phyloP scores from a whole-genome alignment of 2,888 invertebrate genomes.

The Scaptomyza reducta region DNA sequence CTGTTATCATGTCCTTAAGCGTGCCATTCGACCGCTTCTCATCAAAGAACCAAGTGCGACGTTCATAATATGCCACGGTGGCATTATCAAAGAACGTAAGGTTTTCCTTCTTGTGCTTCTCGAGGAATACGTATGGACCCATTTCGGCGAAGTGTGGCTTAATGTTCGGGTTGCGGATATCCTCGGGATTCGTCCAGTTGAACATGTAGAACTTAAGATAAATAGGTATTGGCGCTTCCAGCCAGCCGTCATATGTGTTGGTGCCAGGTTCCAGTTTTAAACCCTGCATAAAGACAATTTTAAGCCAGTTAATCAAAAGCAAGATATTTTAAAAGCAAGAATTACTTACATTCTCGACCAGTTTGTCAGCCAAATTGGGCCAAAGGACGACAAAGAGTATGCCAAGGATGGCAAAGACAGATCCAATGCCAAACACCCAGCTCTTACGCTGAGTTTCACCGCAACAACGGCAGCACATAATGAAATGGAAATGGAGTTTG shows the following conservation, averaged over 20 bases:
- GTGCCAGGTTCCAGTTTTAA: constrained; percentile 87
- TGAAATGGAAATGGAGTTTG: constrained; percentile 12
- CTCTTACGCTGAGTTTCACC: constrained; percentile 81
- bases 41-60: constrained; percentile 90
- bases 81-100: constrained; percentile 88
- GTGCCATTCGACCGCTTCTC: constrained; percentile 89
- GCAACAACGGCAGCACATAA: constrained; percentile 82
- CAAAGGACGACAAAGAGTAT: constrained; percentile 77
- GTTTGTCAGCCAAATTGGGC: constrained; percentile 69
- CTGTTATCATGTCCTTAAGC: constrained; percentile 88
- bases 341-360: constrained; percentile 78
- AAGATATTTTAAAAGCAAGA: background rate
- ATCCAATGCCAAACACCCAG: constrained; percentile 83
- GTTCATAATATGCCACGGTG: constrained; percentile 91
- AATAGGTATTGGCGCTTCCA: constrained; percentile 92
- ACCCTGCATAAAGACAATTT: constrained; percentile 85
- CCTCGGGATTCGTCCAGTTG: constrained; percentile 91
- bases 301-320: background rate
- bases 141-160: constrained; percentile 87
- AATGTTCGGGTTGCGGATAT: constrained; percentile 85
- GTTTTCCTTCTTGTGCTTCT: constrained; percentile 83
- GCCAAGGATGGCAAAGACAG: constrained; percentile 74
- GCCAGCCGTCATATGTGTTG: constrained; percentile 89
- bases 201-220: constrained; percentile 90
- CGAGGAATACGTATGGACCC: constrained; percentile 87